Percentiles rank a stretch among this genome's conserved stretches.
These are phyloP conservation scores for Drosophila longiperda DNA, from an alignment of 2,888 invertebrate genomes.

Conservation along the genomic window DNA sequence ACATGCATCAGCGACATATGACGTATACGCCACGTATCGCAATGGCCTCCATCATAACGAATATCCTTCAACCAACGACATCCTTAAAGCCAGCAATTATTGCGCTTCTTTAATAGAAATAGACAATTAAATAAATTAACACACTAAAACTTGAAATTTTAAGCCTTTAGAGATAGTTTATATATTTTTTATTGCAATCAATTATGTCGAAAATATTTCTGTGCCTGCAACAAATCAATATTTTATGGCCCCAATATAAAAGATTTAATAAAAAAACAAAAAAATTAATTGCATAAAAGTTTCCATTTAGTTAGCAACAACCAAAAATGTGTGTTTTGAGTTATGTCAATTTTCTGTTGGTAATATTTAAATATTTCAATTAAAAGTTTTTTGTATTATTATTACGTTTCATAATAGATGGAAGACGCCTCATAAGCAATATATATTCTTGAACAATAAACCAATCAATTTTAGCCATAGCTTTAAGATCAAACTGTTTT, in stretches of 20 bases:
- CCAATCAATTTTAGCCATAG: too few species aligned
- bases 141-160: neutral
- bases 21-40: slow-evolving; percentile 60
- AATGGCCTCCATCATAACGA: slow-evolving; percentile 2
- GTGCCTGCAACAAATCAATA: neutral
- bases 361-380: neutral
- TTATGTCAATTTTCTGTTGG: neutral
- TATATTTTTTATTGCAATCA: neutral
- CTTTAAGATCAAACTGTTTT: too few species aligned
- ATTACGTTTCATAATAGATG: neutral
- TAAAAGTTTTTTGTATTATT: neutral
- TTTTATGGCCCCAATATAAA: neutral
- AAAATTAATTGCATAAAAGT: rapidly evolving
- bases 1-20: slow-evolving; percentile 44
- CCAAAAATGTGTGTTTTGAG: neutral
- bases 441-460: neutral
- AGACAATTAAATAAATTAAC: neutral
- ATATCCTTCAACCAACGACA: slow-evolving; percentile 15
- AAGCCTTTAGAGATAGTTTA: neutral
- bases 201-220: neutral
- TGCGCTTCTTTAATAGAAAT: slow-evolving; percentile 28
- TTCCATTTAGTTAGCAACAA: neutral
- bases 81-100: slow-evolving; percentile 53
- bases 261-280: neutral
- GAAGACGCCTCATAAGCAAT: neutral